Conservation (phyloP, 2,888 invertebrate species). For the Pyrgus malvae region DNA sequence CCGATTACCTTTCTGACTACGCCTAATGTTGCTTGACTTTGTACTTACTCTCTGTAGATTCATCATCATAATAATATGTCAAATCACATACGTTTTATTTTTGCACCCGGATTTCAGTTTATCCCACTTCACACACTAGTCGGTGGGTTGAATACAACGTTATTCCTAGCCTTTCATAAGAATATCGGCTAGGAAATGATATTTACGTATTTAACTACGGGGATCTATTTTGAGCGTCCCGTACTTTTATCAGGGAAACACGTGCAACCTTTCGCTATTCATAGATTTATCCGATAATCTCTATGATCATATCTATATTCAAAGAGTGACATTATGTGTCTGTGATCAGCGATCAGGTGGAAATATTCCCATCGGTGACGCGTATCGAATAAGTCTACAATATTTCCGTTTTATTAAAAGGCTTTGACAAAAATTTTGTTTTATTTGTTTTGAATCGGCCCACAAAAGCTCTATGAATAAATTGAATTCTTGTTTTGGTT, state of each 20-base stretch:
- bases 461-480: not conserved
- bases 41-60: too few species aligned
- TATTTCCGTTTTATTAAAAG: not conserved
- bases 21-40: too few species aligned
- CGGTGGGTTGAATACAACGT: too few species aligned
- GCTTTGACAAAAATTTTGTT: not conserved
- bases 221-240: not conserved
- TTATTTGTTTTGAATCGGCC: not conserved
- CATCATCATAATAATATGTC: too few species aligned
- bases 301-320: not conserved
- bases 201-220: too few species aligned
- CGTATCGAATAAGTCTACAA: not conserved
- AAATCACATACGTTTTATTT: too few species aligned
- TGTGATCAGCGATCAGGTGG: not conserved
- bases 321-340: not conserved
- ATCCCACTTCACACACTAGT: too few species aligned
- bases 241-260: not conserved
- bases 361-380: not conserved
- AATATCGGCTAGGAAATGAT: too few species aligned
- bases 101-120: too few species aligned
- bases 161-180: too few species aligned
- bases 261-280: slow-evolving; percentile 4
- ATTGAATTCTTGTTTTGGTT: not conserved
- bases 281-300: not conserved
- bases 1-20: too few species aligned